Conservation (phyloP, 53 echinoderm and acorn worm species). For the Paelopatides confundens region DNA sequence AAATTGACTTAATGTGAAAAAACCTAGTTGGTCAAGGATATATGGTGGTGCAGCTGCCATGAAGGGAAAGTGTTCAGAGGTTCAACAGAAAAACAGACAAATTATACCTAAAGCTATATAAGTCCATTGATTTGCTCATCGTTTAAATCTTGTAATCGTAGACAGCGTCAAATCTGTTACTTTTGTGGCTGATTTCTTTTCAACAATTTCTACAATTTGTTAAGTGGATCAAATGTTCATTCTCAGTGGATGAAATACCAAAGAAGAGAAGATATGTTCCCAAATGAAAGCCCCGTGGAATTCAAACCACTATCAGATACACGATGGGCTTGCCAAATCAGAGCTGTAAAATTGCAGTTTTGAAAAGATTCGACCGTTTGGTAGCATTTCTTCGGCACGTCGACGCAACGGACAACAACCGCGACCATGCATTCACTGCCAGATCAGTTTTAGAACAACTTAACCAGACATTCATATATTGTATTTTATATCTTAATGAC, state of each 20-base stretch:
- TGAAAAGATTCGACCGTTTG: slow-evolving; percentile 36
- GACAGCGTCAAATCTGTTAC: slow-evolving; percentile 30
- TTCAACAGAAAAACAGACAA: slow-evolving; percentile 26
- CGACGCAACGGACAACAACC: slow-evolving; percentile 34
- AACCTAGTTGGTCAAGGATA: slow-evolving; percentile 58
- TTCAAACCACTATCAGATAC: slow-evolving; percentile 52
- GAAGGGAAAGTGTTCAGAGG: slow-evolving; percentile 52
- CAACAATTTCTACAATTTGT: slow-evolving; percentile 20
- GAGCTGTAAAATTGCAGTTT: slow-evolving; percentile 36
- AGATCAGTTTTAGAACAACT: slow-evolving; percentile 39
- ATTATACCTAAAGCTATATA: slow-evolving; percentile 43
- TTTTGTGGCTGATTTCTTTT: slow-evolving; percentile 31
- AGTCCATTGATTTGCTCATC: slow-evolving; percentile 59
- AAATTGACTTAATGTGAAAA: slow-evolving; percentile 16
- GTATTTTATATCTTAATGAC: slow-evolving; percentile 10
- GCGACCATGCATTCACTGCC: slow-evolving; percentile 29
- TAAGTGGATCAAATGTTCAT: slow-evolving; percentile 41
- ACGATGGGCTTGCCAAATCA: slow-evolving; percentile 56
- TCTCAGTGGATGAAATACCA: slow-evolving; percentile 16
- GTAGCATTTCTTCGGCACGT: slow-evolving; percentile 39
- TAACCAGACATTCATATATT: too few species aligned
- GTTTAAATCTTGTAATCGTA: slow-evolving; percentile 38
- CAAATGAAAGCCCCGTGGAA: slow-evolving; percentile 29
- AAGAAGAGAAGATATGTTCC: slow-evolving; percentile 15
- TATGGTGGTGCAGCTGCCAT: slow-evolving; percentile 66